Conservation (phyloP, 2,888 invertebrate genomes). For the Latheticus oryzae region DNA sequence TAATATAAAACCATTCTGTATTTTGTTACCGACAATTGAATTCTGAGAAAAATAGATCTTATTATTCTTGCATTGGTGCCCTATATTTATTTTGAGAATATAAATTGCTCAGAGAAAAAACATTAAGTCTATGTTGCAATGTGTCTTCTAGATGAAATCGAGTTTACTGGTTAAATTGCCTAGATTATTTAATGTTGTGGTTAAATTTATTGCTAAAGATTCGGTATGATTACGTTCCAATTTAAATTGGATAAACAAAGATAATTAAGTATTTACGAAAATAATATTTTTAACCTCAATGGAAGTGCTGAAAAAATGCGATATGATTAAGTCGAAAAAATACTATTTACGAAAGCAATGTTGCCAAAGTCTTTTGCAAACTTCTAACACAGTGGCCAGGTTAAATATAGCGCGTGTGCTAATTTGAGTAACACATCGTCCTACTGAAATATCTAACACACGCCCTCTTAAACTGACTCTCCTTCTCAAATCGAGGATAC, state of each 20-base stretch:
- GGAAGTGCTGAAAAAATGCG: conserved; percentile 36
- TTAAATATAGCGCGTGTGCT: conserved; percentile 55
- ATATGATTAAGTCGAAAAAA: conserved; percentile 48
- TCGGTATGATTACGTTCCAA: conserved; percentile 9
- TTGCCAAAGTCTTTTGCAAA: conserved; percentile 54
- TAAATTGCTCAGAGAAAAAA: conserved; percentile 41
- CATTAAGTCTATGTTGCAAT: conserved; percentile 33
- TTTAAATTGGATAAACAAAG: conserved; percentile 19
- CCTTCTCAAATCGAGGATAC: conserved; percentile 39
- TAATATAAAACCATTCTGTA: conserved; percentile 34
- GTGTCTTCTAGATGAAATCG: conserved; percentile 24
- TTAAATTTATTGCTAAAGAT: conserved; percentile 22
- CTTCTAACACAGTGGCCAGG: conserved; percentile 53
- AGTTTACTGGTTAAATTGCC: conserved; percentile 27
- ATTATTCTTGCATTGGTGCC: conserved; percentile 39
- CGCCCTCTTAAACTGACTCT: conserved; percentile 50
- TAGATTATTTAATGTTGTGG: conserved; percentile 23
- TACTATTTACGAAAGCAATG: conserved; percentile 51
- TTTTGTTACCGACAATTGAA: conserved; percentile 41
- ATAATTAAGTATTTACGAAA: conserved; percentile 21
- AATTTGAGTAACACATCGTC: conserved; percentile 54
- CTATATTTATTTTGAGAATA: conserved; percentile 48
- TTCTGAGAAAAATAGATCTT: conserved; percentile 29
- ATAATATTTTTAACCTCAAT: conserved; percentile 29
- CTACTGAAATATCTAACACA: conserved; percentile 54